phyloP scores from a whole-genome alignment of 2,113 vertebrate genomes.

The Dendrocopos noguchii region DNA sequence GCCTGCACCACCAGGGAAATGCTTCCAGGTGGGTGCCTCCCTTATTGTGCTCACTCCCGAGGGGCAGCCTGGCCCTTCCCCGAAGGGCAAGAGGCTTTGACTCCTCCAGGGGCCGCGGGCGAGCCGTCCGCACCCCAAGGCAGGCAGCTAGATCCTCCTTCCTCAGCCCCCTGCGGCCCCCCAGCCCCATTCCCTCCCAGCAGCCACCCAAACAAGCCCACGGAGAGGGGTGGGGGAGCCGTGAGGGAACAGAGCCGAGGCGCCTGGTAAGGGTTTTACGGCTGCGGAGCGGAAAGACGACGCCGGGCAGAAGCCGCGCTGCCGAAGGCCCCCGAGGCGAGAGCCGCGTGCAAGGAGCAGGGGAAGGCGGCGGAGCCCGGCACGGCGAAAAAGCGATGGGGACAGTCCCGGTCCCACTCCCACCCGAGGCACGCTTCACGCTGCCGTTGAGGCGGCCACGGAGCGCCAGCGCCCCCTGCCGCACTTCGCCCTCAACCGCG shows the following conservation, averaged over 20 bases:
- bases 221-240: too few species aligned
- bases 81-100: accelerated
- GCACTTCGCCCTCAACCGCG: too few species aligned
- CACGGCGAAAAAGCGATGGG: too few species aligned
- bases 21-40: not conserved
- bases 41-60: accelerated
- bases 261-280: too few species aligned
- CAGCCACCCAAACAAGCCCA: not conserved
- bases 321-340: not conserved
- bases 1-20: not conserved
- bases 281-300: not conserved
- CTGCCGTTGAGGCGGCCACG: not conserved
- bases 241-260: too few species aligned
- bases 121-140: not conserved
- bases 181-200: not conserved
- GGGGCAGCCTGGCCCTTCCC: not conserved
- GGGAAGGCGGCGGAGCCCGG: not conserved
- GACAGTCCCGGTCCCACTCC: not conserved
- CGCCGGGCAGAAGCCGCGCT: not conserved
- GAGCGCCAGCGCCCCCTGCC: slow-evolving; percentile 5
- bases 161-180: not conserved
- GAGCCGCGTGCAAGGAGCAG: not conserved
- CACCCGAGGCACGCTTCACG: accelerated
- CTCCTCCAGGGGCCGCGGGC: too few species aligned
- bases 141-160: not conserved